Conservation (phyloP, 2,888 invertebrate genomes). For the Cantharis nigra region DNA sequence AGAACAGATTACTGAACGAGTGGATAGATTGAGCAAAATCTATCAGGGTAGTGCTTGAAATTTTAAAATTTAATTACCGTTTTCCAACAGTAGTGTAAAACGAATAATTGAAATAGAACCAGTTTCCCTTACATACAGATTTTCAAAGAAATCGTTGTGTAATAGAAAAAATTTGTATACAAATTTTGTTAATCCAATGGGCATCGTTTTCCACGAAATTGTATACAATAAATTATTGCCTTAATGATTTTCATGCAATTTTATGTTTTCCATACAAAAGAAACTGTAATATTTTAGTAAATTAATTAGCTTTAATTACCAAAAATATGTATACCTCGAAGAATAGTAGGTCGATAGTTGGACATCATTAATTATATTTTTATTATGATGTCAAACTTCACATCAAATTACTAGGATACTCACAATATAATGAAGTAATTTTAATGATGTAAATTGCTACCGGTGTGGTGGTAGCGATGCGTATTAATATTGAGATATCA, state of each 20-base stretch:
- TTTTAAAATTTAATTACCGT: too few relatives aligned
- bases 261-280: neutral
- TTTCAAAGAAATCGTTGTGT: too few relatives aligned
- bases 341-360: neutral
- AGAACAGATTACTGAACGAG: too few relatives aligned
- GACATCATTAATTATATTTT: neutral
- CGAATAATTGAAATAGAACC: too few relatives aligned
- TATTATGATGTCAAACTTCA: constrained; percentile 1
- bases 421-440: constrained; percentile 46
- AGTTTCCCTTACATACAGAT: too few relatives aligned
- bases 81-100: too few relatives aligned
- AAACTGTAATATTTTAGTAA: neutral
- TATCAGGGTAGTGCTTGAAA: too few relatives aligned
- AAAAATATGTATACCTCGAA: neutral
- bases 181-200: too few relatives aligned
- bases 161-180: too few relatives aligned
- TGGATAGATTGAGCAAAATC: too few relatives aligned
- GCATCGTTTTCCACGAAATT: too few relatives aligned
- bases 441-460: constrained; percentile 37
- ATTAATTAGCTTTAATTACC: neutral
- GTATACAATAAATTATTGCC: neutral
- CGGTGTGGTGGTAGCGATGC: constrained; percentile 43
- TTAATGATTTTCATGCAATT: neutral
- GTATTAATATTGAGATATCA: constrained; percentile 41
- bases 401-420: constrained; percentile 43